phyloP scores from a whole-genome alignment of 2,113 vertebrate species.

The Camelus dromedarius region DNA sequence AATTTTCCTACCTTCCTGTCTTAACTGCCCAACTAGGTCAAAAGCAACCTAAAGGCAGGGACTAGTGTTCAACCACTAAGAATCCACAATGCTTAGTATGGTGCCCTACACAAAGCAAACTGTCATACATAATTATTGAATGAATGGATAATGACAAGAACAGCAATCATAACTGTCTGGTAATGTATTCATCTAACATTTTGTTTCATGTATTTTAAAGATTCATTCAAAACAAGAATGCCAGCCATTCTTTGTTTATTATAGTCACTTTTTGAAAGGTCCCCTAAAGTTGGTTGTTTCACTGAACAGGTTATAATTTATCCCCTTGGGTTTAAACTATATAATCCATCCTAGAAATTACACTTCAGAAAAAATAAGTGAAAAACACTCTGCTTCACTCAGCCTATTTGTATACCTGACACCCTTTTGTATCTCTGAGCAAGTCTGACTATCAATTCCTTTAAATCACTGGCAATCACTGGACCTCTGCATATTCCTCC shows the following conservation, averaged over 20 bases:
- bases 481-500: neutral
- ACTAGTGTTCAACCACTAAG: neutral
- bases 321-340: neutral
- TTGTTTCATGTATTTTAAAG: slow-evolving; percentile 33
- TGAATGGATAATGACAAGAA: slow-evolving; percentile 14
- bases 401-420: neutral
- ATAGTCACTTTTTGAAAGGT: neutral
- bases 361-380: slow-evolving; percentile 52
- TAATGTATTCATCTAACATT: slow-evolving; percentile 24
- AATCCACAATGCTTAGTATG: neutral
- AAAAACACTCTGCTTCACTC: neutral
- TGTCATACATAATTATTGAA: neutral
- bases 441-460: neutral
- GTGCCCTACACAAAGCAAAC: neutral
- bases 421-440: neutral
- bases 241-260: neutral
- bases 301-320: slow-evolving; percentile 25
- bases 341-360: slow-evolving; percentile 58
- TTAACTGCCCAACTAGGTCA: neutral
- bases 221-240: slow-evolving; percentile 33
- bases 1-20: neutral
- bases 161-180: neutral
- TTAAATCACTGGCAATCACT: neutral
- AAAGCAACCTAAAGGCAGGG: neutral
- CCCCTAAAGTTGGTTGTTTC: neutral